Evolutionary conservation across 2,797 vertebrate genomes (phyloP).

Genomic region (Sparidentex hasta): DNA sequence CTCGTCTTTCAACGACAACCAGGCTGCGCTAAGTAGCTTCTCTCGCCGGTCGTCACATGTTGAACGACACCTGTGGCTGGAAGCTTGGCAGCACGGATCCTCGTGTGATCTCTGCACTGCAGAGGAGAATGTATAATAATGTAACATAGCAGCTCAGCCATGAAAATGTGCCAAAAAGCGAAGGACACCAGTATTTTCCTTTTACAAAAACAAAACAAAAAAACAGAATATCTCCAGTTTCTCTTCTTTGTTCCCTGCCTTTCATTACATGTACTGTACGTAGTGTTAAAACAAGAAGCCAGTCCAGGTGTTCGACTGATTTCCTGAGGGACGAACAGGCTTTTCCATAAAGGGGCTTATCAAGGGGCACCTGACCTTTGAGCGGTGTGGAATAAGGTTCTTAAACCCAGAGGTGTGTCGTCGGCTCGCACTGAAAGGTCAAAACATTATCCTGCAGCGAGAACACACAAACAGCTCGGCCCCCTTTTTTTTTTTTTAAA

Average conservation of each 20-base stretch:
- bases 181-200: conserved; percentile 63
- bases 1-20: too few species aligned
- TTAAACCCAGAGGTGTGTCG: conserved; percentile 63
- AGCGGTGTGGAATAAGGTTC: conserved; percentile 50
- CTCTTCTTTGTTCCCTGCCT: conserved; percentile 1
- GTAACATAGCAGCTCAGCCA: conserved; percentile 15
- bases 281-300: conserved; percentile 23
- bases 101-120: conserved; percentile 2
- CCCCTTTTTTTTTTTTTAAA: conserved; percentile 2
- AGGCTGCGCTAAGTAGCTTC: too few species aligned
- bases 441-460: conserved; percentile 31
- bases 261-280: conserved; percentile 24
- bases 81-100: too few species aligned
- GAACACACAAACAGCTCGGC: not conserved
- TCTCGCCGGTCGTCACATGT: too few species aligned
- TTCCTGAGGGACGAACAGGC: conserved; percentile 59
- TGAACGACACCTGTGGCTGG: too few species aligned
- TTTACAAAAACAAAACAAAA: not conserved
- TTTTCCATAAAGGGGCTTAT: conserved; percentile 66
- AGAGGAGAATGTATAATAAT: conserved; percentile 53
- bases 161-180: conserved; percentile 67
- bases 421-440: conserved; percentile 62
- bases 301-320: conserved; percentile 37
- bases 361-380: conserved; percentile 70
- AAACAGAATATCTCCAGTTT: not conserved